Evolutionary conservation across 2,113 vertebrate species (phyloP).

Genomic region (Cyanoderma ruficeps): DNA sequence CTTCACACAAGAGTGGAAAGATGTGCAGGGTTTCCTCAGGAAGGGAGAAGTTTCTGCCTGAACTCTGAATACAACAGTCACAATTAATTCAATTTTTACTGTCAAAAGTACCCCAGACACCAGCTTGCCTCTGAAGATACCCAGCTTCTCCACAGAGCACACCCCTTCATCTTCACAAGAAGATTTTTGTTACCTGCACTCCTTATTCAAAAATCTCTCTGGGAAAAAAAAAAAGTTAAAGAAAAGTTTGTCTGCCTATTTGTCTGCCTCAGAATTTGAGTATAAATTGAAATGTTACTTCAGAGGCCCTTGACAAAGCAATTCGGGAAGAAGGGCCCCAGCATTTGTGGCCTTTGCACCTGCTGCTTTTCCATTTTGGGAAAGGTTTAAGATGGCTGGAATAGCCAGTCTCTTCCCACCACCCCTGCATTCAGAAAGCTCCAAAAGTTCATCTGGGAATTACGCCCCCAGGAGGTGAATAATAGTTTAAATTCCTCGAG

Average conservation of each 20-base stretch:
- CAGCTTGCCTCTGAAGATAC: neutral
- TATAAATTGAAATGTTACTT: slow-evolving; percentile 3
- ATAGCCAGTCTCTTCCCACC: slow-evolving; percentile 52
- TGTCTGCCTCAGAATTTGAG: neutral
- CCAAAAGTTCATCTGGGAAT: slow-evolving; percentile 34
- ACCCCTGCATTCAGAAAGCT: neutral
- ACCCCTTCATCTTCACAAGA: neutral
- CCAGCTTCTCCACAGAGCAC: neutral
- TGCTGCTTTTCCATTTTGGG: slow-evolving; percentile 53
- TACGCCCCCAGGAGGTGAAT: neutral
- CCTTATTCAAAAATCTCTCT: neutral
- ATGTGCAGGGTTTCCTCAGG: neutral
- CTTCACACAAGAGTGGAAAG: neutral
- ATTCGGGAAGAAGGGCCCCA: slow-evolving; percentile 33
- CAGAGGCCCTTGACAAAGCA: neutral
- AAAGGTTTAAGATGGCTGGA: slow-evolving; percentile 53
- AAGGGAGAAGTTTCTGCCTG: neutral
- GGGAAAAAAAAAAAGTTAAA: neutral
- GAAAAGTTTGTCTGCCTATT: neutral
- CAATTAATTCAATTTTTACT: neutral
- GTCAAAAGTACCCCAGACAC: neutral
- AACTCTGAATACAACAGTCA: neutral
- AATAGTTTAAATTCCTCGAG: neutral
- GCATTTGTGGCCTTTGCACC: slow-evolving; percentile 20
- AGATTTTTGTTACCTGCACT: neutral